Evolutionary conservation across 2,113 vertebrate species (phyloP).

Genomic region (Oophaga pumilio): DNA sequence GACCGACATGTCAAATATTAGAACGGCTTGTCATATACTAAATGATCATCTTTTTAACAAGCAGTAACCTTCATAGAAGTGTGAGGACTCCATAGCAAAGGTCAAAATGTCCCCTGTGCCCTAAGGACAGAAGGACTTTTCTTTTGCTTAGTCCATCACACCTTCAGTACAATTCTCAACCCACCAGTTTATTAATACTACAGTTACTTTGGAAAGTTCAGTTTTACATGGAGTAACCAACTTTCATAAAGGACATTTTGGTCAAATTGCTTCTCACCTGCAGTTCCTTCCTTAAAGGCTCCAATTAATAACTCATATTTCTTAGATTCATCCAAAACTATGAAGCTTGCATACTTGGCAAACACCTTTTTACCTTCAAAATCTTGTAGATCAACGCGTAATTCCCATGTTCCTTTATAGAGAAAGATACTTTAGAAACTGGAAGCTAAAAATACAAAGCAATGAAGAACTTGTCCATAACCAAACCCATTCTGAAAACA

Average conservation of each 20-base stretch:
- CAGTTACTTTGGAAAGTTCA: too few relatives aligned
- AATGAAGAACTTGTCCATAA: too few relatives aligned
- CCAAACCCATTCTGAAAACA: too few relatives aligned
- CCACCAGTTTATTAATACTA: too few relatives aligned
- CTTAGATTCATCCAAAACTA: conserved; percentile 41
- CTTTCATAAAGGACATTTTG: not conserved
- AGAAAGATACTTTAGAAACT: not conserved
- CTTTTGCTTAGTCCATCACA: too few relatives aligned
- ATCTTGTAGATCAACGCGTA: conserved; percentile 59
- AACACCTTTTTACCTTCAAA: conserved; percentile 53
- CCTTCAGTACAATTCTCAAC: too few relatives aligned
- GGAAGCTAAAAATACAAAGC: not conserved
- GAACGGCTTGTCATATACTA: not conserved
- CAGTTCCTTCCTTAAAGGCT: conserved; percentile 51
- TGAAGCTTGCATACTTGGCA: conserved; percentile 51
- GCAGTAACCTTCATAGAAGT: not conserved
- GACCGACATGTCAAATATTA: not conserved
- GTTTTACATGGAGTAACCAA: not conserved
- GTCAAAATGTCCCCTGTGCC: too few relatives aligned
- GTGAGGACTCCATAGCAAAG: not conserved
- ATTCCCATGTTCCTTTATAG: conserved; percentile 51
- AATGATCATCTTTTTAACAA: not conserved
- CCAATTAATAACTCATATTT: conserved; percentile 57
- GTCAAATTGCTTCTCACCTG: conserved; percentile 51
- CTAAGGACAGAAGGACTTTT: too few relatives aligned